These are phyloP conservation scores for Asarcornis scutulata DNA, from an alignment of 2,113 vertebrate genomes.

Conservation along the genomic window DNA sequence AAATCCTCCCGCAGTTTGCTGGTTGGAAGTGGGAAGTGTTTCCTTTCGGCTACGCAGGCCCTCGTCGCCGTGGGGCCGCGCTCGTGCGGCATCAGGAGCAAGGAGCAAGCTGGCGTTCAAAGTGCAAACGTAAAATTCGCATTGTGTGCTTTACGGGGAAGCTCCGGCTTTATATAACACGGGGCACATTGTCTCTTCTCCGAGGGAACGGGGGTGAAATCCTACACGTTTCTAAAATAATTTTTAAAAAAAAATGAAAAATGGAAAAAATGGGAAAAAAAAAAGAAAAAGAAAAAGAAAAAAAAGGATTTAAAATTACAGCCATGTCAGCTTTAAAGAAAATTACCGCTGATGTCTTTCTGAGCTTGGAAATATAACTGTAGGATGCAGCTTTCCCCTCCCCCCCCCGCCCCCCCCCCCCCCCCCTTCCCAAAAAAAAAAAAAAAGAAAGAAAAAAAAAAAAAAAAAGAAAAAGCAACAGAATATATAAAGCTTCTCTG, in stretches of 20 bases:
- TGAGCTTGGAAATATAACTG: conserved; percentile 48
- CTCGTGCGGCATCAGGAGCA: background rate
- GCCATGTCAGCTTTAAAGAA: conserved; percentile 57
- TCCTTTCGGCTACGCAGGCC: background rate
- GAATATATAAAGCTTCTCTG: conserved; percentile 66
- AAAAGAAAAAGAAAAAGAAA: no score
- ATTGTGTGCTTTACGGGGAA: conserved; percentile 45
- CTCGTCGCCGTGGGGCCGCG: background rate
- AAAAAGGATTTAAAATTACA: conserved; percentile 44
- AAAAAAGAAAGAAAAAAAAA: background rate
- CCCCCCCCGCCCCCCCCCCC: background rate
- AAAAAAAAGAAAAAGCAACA: conserved; percentile 7
- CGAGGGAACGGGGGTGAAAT: conserved; percentile 50
- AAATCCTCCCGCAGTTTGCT: background rate
- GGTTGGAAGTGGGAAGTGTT: conserved; percentile 23
- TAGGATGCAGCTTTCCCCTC: conserved; percentile 37
- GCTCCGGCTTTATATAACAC: conserved; percentile 66
- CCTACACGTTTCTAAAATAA: conserved; percentile 19
- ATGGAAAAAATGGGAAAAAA: background rate
- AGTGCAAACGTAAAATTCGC: background rate
- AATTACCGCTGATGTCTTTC: conserved; percentile 57
- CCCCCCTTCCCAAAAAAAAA: background rate
- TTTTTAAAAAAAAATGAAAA: background rate
- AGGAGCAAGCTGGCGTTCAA: conserved; percentile 25
- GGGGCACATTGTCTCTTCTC: conserved; percentile 54